Conservation (phyloP, 1,140 invertebrate genomes). For the Caligus rogercresseyi region DNA sequence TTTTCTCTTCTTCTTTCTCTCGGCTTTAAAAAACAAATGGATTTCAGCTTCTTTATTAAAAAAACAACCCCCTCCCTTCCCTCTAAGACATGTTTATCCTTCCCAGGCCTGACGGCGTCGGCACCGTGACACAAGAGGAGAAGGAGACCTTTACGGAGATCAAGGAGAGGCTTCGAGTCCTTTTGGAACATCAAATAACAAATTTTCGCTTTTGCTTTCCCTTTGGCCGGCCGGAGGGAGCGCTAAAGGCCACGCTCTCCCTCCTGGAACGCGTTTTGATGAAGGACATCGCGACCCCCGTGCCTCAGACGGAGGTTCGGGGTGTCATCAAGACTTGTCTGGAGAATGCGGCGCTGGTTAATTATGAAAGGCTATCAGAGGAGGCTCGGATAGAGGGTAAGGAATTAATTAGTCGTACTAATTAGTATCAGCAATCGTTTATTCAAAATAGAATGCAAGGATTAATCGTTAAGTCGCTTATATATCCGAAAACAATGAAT, state of each 20-base stretch:
- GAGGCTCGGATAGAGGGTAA: slow-evolving; percentile 94
- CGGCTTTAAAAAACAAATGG: no score
- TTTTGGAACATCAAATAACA: slow-evolving; percentile 95
- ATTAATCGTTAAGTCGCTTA: slow-evolving; percentile 12
- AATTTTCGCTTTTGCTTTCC: slow-evolving; percentile 98
- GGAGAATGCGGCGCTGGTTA: slow-evolving; percentile 91
- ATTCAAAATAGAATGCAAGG: no score
- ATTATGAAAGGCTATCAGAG: slow-evolving; percentile 85
- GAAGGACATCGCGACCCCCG: slow-evolving; percentile 97
- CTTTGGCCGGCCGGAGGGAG: slow-evolving; percentile 92
- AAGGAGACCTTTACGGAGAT: slow-evolving; percentile 95
- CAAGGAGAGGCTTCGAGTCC: slow-evolving; percentile 74
- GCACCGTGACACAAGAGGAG: slow-evolving; percentile 90
- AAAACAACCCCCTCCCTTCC: no score
- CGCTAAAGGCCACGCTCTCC: slow-evolving; percentile 86
- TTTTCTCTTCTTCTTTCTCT: no score
- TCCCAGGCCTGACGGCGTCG: slow-evolving; percentile 93
- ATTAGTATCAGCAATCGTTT: no score
- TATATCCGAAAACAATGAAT: neutral
- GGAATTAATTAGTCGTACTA: no score
- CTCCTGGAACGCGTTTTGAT: slow-evolving; percentile 85
- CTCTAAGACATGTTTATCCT: no score
- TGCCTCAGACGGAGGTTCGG: slow-evolving; percentile 86
- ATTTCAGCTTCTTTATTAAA: no score
- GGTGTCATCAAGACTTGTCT: slow-evolving; percentile 88